Base-by-base conservation (phyloP, 2,888 invertebrate genomes). In the Drosophila birchii region DNA sequence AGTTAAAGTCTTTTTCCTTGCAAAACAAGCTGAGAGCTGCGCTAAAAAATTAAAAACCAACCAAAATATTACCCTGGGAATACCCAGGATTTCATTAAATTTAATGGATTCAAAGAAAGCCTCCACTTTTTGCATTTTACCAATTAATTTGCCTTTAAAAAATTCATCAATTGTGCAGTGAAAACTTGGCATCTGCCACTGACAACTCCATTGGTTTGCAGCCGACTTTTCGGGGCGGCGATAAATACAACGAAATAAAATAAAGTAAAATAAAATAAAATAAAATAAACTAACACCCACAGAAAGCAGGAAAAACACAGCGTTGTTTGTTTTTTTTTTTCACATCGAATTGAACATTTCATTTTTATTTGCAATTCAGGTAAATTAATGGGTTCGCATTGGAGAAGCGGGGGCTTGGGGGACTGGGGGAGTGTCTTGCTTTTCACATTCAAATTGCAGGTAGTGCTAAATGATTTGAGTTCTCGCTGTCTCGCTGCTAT, bases 341-440 rank as follows among this genome's bases (percentile, higher is more conserved):
- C 77, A 84, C 86, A 84, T 84, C 75, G 88, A 84, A 84, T 86
- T 79, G 67, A 84, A 84, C 84, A 88, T 88, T 71, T 63, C 75
- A 68, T 80, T 78, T 80, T 81, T 75, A 73, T 73, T 78, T 67
- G 57, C 63, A 78, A 71, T 76, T 86, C 86, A 80, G 84, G 73
- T 86, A 88, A 83, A 88, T 88, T 60, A 82, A 87, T 74, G 68
- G 80, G 75, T 70, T 67, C 58, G 61, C 59, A 57, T 79, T 68
- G 44, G 51, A 62, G 43, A 66, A 66, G 49, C 54, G 45, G 38
- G 41, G 61, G 43, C 47, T 53, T 36, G 58, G 43, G 63, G 26
- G 57, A 18, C 49, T 18, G 29, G 43, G 43, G 54, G 59, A 18
- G 26, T 26, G 43, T 55, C 34, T 56, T 43, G 53, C 43, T 49